phyloP scores from a whole-genome alignment of 1,140 invertebrate species.

The Littorina saxatilis region DNA sequence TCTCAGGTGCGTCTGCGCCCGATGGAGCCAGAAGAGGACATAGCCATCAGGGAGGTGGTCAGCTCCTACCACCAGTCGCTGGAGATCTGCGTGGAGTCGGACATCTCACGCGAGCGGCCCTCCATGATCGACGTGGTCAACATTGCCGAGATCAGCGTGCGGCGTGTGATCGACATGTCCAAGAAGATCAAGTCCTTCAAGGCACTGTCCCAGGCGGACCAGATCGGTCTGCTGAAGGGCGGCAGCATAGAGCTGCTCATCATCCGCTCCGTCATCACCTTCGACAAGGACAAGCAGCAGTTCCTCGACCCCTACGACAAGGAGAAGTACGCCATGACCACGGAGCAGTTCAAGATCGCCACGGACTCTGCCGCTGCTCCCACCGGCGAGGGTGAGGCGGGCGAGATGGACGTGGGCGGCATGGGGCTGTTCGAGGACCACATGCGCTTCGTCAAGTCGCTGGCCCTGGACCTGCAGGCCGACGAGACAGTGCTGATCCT shows the following conservation, averaged over 20 bases:
- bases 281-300: slow-evolving; percentile 74
- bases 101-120: slow-evolving; percentile 65
- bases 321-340: slow-evolving; percentile 71
- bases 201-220: slow-evolving; percentile 74
- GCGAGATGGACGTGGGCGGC: slow-evolving; percentile 46
- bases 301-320: slow-evolving; percentile 74
- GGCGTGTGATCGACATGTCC: slow-evolving; percentile 76
- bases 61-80: slow-evolving; percentile 72
- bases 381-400: neutral
- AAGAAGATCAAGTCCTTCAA: slow-evolving; percentile 76
- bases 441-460: slow-evolving; percentile 76
- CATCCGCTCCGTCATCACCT: slow-evolving; percentile 75
- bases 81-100: slow-evolving; percentile 70
- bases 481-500: slow-evolving; percentile 78
- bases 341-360: slow-evolving; percentile 70
- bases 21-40: slow-evolving; percentile 68
- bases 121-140: slow-evolving; percentile 74
- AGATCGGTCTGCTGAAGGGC: slow-evolving; percentile 77
- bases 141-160: slow-evolving; percentile 75
- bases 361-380: slow-evolving; percentile 23
- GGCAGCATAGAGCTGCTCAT: slow-evolving; percentile 79
- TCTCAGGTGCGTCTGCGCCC: slow-evolving; percentile 60
- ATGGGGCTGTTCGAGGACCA: slow-evolving; percentile 77
- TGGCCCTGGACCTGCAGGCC: slow-evolving; percentile 75
- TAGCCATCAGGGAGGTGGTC: slow-evolving; percentile 70